Conservation (phyloP, 2,888 invertebrate genomes). For the Apodemia mormo region DNA sequence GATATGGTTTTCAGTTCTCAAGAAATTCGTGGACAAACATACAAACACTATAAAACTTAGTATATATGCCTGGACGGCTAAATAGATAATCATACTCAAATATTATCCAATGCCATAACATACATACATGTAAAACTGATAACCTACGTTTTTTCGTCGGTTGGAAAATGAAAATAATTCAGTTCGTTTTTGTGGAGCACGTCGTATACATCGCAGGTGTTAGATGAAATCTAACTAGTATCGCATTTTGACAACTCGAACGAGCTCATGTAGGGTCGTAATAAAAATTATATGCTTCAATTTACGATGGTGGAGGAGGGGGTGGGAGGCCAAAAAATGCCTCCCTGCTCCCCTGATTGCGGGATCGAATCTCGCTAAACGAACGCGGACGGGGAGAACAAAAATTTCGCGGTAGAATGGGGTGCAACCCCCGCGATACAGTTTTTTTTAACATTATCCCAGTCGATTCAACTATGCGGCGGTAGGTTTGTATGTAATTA, state of each 20-base stretch:
- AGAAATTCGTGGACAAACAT: too few species aligned
- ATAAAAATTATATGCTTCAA: conserved; percentile 83
- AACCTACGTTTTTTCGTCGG: too few species aligned
- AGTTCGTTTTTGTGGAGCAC: not conserved
- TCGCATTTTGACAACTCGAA: conserved; percentile 47
- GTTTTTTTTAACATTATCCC: conserved; percentile 74
- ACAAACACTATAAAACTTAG: too few species aligned
- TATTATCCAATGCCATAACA: too few species aligned
- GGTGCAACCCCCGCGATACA: conserved; percentile 61
- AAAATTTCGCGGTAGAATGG: conserved; percentile 61
- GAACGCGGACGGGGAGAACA: conserved; percentile 56
- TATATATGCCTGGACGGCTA: too few species aligned
- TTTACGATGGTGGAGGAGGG: conserved; percentile 67
- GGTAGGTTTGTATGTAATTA: conserved; percentile 71
- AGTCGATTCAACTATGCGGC: conserved; percentile 71
- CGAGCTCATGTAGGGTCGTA: conserved; percentile 71
- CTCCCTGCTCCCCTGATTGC: conserved; percentile 72
- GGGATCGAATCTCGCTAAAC: conserved; percentile 80
- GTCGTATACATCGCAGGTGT: not conserved
- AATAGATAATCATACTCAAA: too few species aligned
- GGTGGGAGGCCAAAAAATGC: conserved; percentile 64
- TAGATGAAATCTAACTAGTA: conserved; percentile 29
- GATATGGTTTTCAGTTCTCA: too few species aligned
- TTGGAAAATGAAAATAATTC: not conserved
- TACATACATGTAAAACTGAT: too few species aligned